Conservation (phyloP, 2,888 invertebrate genomes). For the Lithophane leautieri region DNA sequence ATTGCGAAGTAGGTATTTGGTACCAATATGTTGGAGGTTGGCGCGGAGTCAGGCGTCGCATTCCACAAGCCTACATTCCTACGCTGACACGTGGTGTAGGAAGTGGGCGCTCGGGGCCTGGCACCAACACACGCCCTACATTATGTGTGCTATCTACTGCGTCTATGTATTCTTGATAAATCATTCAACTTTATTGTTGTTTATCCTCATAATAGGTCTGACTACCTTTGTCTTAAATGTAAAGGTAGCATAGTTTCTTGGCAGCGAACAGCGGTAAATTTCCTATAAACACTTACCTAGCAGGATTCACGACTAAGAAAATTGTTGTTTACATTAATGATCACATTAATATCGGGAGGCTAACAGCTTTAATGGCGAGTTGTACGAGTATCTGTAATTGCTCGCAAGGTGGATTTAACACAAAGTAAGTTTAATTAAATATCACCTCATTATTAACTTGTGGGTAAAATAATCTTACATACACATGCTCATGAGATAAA, state of each 20-base stretch:
- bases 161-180: slow-evolving; percentile 59
- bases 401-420: slow-evolving; percentile 57
- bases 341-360: slow-evolving; percentile 58
- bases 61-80: slow-evolving; percentile 71
- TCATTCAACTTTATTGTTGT: slow-evolving; percentile 63
- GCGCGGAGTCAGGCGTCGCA: slow-evolving; percentile 59
- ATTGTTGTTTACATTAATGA: slow-evolving; percentile 55
- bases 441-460: slow-evolving; percentile 59
- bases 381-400: slow-evolving; percentile 54
- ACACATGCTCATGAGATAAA: slow-evolving; percentile 46
- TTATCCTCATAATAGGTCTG: slow-evolving; percentile 46
- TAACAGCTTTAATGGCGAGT: slow-evolving; percentile 46
- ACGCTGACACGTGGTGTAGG: slow-evolving; percentile 70
- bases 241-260: slow-evolving; percentile 43
- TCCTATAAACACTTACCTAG: slow-evolving; percentile 23
- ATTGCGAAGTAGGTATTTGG: slow-evolving; percentile 37
- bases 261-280: slow-evolving; percentile 51
- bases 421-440: slow-evolving; percentile 60
- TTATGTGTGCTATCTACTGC: slow-evolving; percentile 48
- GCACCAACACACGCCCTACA: slow-evolving; percentile 60
- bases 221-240: slow-evolving; percentile 41
- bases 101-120: slow-evolving; percentile 64
- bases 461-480: slow-evolving; percentile 41
- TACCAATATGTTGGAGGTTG: slow-evolving; percentile 53
- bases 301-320: slow-evolving; percentile 55